Evolutionary conservation across 2,797 vertebrate species (phyloP), one percentile per base, ranked within the genome.

Genomic region (Pangasius djambal): DNA sequence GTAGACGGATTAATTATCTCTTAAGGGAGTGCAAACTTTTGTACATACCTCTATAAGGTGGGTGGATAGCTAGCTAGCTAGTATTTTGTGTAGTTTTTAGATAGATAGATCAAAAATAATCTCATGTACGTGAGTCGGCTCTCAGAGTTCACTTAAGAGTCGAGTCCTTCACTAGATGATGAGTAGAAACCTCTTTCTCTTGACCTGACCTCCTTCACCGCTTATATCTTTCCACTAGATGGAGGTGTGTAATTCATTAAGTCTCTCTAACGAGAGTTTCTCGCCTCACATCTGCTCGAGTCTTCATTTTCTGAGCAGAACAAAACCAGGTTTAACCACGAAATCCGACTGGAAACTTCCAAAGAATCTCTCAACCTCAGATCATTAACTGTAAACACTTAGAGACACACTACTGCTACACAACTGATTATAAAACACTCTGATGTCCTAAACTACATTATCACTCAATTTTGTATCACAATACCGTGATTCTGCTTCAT

Each of bases 191-290:
- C 8, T 22, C 8, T 12, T 77, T 75, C 13, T 75, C 40, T 50
- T 48, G 74, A 25, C 70, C 8, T 74, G 70, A 44, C 37, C 70
- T 74, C 10, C 40, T 79, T 34, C 20, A 12, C 55, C 2, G 12
- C 28, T 55, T 79, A 4, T 81, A 57, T 37, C 52, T 34, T 22
- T 83, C 81, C 81, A 83, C 81, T 83, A 83, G 81, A 44, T 83
- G 81, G 81, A 61, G 57, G 57, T 83, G 81, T 83, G 10, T 40
- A 57, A 59, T 34, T 34, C 48, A 18, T 78, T 50, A 75, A 78
- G 48, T 31, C 44, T n/a, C 28, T n/a, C 44, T 16, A 16, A 52
- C 4, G 15, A 31, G 28, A 2, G 22, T 78, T 52, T 52, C 50
- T 28, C 13, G 0, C n/a, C 28, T 78, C 75, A 16, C 75, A 18